Evolutionary conservation across 2,888 invertebrate genomes (phyloP), one percentile per base, ranked within the genome.

Genomic region (Philereme transversata): DNA sequence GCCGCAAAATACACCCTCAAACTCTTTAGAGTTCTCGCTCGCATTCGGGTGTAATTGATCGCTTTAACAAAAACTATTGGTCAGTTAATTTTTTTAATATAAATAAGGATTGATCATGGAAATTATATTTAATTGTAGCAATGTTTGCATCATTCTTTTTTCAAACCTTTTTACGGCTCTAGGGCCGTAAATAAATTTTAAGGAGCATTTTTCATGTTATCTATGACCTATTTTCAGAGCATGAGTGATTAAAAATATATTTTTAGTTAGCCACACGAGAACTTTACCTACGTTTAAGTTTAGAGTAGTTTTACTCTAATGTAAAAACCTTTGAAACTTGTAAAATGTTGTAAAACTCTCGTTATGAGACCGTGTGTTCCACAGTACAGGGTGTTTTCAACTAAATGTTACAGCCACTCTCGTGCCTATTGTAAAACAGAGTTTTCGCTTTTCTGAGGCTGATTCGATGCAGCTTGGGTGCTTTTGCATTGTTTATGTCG

Each of bases 401-500:
- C 38, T 51, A 51, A 57, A 51, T 47, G 35, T 35, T 47, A 57
- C 35, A 57, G 35, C 44, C 38, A 45, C 11, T 36, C 36, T 49
- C 10, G 10, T 22, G 3, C 22, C 22, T 57, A 57, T 47, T 52
- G 51, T 57, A 35, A 51, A 51, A 51, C 40, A 51, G 34, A 51
- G 45, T 51, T n/a, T 44, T 51, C 35, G 10, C 41, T 41, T 46
- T 57, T 47, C 47, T 8, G 47, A 51, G 46, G 47, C 57, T 35
- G 46, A 47, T 51, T 47, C 51, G 9, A 51, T 47, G 35, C 36
- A 57, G 34, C 34, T 33, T 51, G 41, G 7, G 35, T n/a, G 10
- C 10, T 11, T 50, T 36, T 47, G 5, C 57, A 51, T 43, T 52
- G 51, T 51, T 57, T 47, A 41, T 47, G 9, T 10, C 35, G 10